These are phyloP conservation scores for Ciconia stormi DNA, from an alignment of 2,113 vertebrate species.

Conservation along the genomic window DNA sequence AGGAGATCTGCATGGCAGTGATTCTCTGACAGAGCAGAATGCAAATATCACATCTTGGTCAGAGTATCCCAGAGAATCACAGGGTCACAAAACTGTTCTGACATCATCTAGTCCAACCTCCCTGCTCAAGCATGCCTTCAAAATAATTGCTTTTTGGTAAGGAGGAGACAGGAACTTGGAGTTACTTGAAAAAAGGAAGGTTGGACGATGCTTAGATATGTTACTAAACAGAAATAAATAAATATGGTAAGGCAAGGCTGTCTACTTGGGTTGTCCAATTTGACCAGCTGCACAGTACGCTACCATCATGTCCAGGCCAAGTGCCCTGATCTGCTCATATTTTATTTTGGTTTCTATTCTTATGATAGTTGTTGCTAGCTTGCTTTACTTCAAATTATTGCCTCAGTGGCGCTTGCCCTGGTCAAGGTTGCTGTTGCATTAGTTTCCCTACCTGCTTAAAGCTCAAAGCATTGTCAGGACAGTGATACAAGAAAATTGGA, in stretches of 20 bases:
- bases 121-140: not conserved
- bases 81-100: not conserved
- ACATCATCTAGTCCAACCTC: not conserved
- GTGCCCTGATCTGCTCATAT: not conserved
- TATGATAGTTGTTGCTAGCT: not conserved
- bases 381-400: not conserved
- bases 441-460: not conserved
- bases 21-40: not conserved
- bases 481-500: not conserved
- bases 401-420: not conserved
- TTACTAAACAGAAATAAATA: not conserved
- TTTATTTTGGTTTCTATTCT: not conserved
- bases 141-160: not conserved
- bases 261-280: not conserved
- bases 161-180: not conserved
- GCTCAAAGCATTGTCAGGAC: not conserved
- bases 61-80: not conserved
- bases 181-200: not conserved
- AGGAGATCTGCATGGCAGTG: not conserved
- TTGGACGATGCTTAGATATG: not conserved
- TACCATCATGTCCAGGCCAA: not conserved
- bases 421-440: not conserved
- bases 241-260: not conserved
- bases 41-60: not conserved
- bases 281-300: not conserved